Evolutionary conservation across 2,888 invertebrate species (phyloP).

Genomic region (Cheiracanthium punctorium): DNA sequence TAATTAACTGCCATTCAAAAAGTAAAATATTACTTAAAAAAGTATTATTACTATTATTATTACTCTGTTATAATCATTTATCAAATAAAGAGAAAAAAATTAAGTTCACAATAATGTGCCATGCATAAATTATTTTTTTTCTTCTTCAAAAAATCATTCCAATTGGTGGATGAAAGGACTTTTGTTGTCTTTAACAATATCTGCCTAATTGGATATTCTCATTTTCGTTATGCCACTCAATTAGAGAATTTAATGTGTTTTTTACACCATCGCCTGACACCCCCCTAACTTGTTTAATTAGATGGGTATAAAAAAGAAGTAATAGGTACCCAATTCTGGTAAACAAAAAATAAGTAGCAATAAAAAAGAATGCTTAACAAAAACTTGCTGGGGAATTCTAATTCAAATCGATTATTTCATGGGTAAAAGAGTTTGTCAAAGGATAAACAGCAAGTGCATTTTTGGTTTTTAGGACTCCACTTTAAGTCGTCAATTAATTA

Average conservation of each 20-base stretch:
- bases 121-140: too few species aligned
- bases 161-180: not conserved
- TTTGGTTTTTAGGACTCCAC: not conserved
- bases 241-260: conserved; percentile 16
- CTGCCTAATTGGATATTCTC: not conserved
- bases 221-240: not conserved
- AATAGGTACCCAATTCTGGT: not conserved
- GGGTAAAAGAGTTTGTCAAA: conserved; percentile 16
- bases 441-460: conserved; percentile 27
- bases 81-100: too few species aligned
- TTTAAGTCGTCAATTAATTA: conserved; percentile 44
- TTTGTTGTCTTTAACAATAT: conserved; percentile 3
- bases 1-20: too few species aligned
- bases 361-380: not conserved
- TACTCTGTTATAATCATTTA: too few species aligned
- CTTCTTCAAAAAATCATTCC: too few species aligned
- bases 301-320: not conserved
- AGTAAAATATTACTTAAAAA: too few species aligned
- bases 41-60: too few species aligned
- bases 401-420: conserved; percentile 15
- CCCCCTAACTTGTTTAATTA: conserved; percentile 14
- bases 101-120: too few species aligned
- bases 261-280: not conserved
- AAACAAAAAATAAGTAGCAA: not conserved
- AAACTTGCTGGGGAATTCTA: not conserved